phyloP scores from a whole-genome alignment of 1,140 invertebrate species.

The Zelostemma sp. region DNA sequence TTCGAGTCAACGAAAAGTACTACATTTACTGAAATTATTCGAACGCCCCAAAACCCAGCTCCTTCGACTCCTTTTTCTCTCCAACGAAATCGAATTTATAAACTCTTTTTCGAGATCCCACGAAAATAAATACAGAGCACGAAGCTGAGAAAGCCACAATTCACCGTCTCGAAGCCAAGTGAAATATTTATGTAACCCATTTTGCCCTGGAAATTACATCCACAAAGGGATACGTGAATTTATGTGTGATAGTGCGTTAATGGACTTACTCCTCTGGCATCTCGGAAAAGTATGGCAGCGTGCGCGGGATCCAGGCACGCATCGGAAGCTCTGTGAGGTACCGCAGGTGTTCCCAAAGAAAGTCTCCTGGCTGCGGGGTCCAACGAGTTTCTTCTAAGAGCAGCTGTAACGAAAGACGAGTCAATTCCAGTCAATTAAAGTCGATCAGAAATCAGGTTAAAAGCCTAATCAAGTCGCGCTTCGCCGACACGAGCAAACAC shows the following conservation, averaged over 20 bases:
- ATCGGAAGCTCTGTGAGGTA: conserved; percentile 77
- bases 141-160: no score
- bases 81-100: no score
- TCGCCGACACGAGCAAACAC: no score
- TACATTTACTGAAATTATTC: no score
- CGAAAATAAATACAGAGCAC: no score
- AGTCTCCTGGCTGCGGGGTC: conserved; percentile 81
- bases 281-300: conserved; percentile 88
- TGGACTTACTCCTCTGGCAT: conserved; percentile 89
- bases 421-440: conserved; percentile 5
- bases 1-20: no score
- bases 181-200: conserved; percentile 21
- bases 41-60: no score
- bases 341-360: conserved; percentile 76
- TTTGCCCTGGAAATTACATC: conserved; percentile 9
- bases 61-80: no score
- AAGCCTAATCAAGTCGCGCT: no score
- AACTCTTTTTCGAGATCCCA: no score
- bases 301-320: conserved; percentile 84
- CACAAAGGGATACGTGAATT: background rate
- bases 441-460: no score
- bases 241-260: background rate
- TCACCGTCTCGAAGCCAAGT: background rate
- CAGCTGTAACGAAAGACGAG: conserved; percentile 74
- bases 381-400: conserved; percentile 78